Conservation (phyloP, 2,797 vertebrate species). For the Clarias platycephalus region DNA sequence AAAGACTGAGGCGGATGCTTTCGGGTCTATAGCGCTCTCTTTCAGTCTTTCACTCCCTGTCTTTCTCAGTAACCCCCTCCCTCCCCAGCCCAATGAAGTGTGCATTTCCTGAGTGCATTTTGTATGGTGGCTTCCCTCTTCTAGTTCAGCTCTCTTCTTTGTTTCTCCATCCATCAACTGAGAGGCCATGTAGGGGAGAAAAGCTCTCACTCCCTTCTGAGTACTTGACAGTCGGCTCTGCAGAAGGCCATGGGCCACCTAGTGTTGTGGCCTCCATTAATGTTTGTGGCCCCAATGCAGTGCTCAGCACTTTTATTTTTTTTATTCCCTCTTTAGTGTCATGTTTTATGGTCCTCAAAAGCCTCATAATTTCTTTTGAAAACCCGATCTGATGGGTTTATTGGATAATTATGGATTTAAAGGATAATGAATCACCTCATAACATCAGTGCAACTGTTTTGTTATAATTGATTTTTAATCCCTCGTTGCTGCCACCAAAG, state of each 20-base stretch:
- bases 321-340: neutral
- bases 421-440: neutral
- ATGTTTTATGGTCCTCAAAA: neutral
- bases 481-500: neutral
- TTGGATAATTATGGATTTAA: too few relatives aligned
- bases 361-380: neutral
- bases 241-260: constrained; percentile 60
- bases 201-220: constrained; percentile 67
- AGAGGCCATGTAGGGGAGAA: constrained; percentile 69
- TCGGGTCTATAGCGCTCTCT: constrained; percentile 73
- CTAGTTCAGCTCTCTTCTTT: constrained; percentile 68
- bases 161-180: constrained; percentile 69
- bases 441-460: neutral
- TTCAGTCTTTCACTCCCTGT: constrained; percentile 67
- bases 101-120: constrained; percentile 75
- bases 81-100: constrained; percentile 64
- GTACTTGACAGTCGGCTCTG: constrained; percentile 62
- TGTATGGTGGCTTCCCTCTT: constrained; percentile 64
- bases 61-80: constrained; percentile 47
- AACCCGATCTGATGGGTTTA: neutral
- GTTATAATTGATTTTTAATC: neutral
- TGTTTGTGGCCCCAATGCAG: constrained; percentile 59
- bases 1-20: constrained; percentile 76
- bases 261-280: constrained; percentile 71
- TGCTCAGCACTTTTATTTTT: neutral